Evolutionary conservation across 2,113 vertebrate species (phyloP), one percentile per base, ranked within the genome.

Genomic region (Phyllostomus hastatus): DNA sequence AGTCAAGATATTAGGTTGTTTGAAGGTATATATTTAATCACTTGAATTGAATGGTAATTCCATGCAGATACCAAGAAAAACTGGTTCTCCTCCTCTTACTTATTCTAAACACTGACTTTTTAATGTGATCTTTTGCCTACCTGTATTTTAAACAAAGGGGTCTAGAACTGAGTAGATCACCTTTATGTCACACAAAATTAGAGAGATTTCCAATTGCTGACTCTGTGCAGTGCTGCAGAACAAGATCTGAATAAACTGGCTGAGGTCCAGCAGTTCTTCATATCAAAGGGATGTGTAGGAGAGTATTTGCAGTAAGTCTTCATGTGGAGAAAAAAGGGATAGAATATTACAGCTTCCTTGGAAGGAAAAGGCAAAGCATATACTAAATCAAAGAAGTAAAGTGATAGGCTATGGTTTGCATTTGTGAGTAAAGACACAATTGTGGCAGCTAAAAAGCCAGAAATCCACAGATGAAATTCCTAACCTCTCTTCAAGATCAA

Each of bases 261-360:
- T 80, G 28, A 17, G 48, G 67, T 31, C 88, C 66, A 94, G 76
- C 22, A 88, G 81, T 43, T 78, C 86, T 81, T 90, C 73, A 38
- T 46, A 38, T 46, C 85, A 88, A 87, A 93, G 75, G 46, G 38
- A 75, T 38, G 31, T 88, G 94, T 90, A 84, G 84, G 83, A 80
- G 93, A 70, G 48, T 87, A 81, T 70, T 90, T 79, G 88, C 41
- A 95, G 95, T 59, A 46, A 96, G 48, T 69, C 67, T 54, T 54
- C 86, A 87, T 28, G 69, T 31, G 83, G 50, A 89, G 64, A 48
- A 85, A 84, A 76, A 92, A 64, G 46, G 35, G 78, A 67, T 4
- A 70, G 70, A 82, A 46, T 2, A 67, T 48, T 4, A 54, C 17
- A 41, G 76, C 59, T 90, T 75, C 78, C 43, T 35, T 48, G 24